Evolutionary conservation across 2,888 invertebrate genomes (phyloP), one percentile per base, ranked within the genome.

Genomic region (Hoplodrina ambigua): DNA sequence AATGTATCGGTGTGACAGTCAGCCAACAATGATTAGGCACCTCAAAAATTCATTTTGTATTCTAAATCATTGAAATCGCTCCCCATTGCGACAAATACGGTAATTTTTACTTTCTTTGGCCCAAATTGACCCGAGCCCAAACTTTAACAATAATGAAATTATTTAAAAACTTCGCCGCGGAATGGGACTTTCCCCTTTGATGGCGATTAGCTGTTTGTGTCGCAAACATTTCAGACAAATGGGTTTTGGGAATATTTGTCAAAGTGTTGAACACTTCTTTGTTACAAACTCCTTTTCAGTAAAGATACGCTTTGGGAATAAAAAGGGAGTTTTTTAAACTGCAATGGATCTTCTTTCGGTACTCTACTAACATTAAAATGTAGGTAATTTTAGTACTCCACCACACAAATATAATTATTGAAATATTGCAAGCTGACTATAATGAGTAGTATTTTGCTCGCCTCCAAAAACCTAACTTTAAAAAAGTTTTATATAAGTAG

Each of bases 111-210:
- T 79, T 83, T 78, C 66, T 69, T 75, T 72, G 58, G 64, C 68
- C 69, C 69, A 80, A 85, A 69, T 75, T 83, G 72, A 81, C 80
- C 83, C 69, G 41, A 67, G 17, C 30, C 56, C 52, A 72, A 84
- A 84, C 80, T 85, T 85, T 83, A 72, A 83, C 82, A 84, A 85
- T 84, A 84, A 85, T 84, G 74, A 83, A 85, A 84, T 85, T 85
- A 85, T 84, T 85, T 78, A 80, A 84, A 83, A 85, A 84, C 77
- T 85, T 84, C 20, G 59, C 72, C 49, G 37, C 76, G 57, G 55
- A 85, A 81, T 83, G 70, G 72, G 69, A 76, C 41, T 80, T 78
- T 72, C 72, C 76, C 72, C 77, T 75, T 78, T 83, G 72, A 78
- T 65, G 69, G 63, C 67, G 80, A 85, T 85, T 81, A 78, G 78